Evolutionary conservation across 2,113 vertebrate species (phyloP).

Genomic region (Canis aureus): DNA sequence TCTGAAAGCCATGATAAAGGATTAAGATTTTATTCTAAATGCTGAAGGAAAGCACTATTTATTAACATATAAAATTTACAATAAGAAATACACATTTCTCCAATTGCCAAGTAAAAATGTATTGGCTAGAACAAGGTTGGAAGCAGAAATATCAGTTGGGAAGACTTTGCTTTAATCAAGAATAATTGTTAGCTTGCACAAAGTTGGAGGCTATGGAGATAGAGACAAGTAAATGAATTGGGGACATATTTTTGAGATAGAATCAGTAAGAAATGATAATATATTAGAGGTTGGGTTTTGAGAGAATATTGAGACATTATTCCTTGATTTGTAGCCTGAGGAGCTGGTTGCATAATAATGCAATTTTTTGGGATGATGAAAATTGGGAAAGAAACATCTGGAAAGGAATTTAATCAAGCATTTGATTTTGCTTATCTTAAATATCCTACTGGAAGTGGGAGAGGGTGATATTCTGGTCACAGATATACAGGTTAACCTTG

Average conservation of each 20-base stretch:
- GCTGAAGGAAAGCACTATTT: neutral
- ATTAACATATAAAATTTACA: neutral
- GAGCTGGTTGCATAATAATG: neutral
- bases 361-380: neutral
- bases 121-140: neutral
- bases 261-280: neutral
- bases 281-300: neutral
- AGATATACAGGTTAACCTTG: neutral
- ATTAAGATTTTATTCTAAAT: neutral
- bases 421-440: slow-evolving; percentile 27
- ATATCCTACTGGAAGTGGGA: neutral
- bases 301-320: neutral
- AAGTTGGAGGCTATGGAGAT: neutral
- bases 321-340: neutral
- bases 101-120: neutral
- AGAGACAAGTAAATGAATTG: neutral
- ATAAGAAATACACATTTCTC: neutral
- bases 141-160: neutral
- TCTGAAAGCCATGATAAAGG: neutral
- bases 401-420: neutral
- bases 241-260: neutral
- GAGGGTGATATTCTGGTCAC: neutral
- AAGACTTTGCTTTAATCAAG: neutral
- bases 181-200: neutral
- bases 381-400: neutral